Evolutionary conservation across 2,888 invertebrate genomes (phyloP), one percentile per base, ranked within the genome.

Genomic region (Papilio protenor): DNA sequence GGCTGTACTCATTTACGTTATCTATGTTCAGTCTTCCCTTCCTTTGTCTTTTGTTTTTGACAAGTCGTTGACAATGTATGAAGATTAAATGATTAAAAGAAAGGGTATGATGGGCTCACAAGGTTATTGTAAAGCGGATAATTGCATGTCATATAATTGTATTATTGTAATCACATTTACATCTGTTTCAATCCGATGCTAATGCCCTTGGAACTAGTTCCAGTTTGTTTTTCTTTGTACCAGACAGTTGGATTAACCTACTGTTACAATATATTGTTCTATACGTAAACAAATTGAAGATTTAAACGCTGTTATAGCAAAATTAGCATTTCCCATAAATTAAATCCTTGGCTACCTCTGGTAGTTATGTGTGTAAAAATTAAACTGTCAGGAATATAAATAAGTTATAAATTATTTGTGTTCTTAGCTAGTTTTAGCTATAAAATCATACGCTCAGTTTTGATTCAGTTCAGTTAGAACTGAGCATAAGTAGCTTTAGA

Each of bases 101-200:
- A 45, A 75, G 18, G 21, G 23, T 5, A 52, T 47, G 47, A 18
- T 66, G 33, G 52, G 64, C 33, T 73, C 47, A 73, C 73, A 77
- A 66, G 73, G 73, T 72, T 59, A 27, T 57, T 8, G 45, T 27
- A 73, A 70, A 77, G 66, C 73, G 75, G 71, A 71, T 78, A 49
- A 78, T 14, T 71, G 61, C 70, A 72, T 52, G 71, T 71, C 18
- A 4, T n/a, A 14, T 78, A 78, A 78, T 75, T 27, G 75, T 33
- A 75, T 78, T 78, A 71, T 18, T 45, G 61, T 75, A 78, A 78
- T 75, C 45, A 21, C 40, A 55, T 78, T 78, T 52, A 27, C 64
- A 73, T 75, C 66, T 33, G 49, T 49, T 12, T 66, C 21, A 21
- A 21, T 21, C 64, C 27, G 33, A 52, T 66, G 16, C 45, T 16